A percentile compares a stretch with the other conserved stretches of the same genome.
These are phyloP conservation scores for Drosophila ohnishii DNA, from an alignment of 1,140 invertebrate species.

Conservation along the genomic window DNA sequence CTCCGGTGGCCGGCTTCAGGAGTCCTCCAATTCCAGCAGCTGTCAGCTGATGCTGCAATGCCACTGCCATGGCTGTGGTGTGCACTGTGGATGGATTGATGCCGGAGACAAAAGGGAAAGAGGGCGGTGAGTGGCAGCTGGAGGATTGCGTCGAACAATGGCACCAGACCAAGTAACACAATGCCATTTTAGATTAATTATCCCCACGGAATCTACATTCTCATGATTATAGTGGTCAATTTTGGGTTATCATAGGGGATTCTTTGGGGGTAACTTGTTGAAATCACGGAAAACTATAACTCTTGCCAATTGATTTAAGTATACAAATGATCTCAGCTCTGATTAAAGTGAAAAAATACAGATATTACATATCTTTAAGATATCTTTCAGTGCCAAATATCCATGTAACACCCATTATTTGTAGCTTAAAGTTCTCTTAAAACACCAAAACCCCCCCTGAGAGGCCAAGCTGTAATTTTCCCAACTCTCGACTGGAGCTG, in stretches of 20 bases:
- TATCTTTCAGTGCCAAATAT: background rate
- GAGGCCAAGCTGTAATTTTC: background rate
- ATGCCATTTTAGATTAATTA: slow-evolving; percentile 1
- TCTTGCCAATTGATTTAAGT: background rate
- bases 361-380: no score
- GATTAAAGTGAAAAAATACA: no score
- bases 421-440: background rate
- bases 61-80: slow-evolving; percentile 81
- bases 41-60: slow-evolving; percentile 78
- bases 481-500: slow-evolving; percentile 11
- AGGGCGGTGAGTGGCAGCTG: slow-evolving; percentile 24
- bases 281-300: background rate
- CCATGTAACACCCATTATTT: background rate
- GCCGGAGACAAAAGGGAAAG: slow-evolving; percentile 8
- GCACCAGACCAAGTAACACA: background rate
- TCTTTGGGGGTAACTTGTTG: background rate
- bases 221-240: background rate
- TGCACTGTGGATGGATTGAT: slow-evolving; percentile 59
- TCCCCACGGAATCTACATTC: no score
- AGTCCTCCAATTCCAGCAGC: slow-evolving; percentile 77
- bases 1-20: slow-evolving; percentile 68
- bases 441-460: background rate
- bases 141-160: slow-evolving; percentile 15
- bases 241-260: background rate
- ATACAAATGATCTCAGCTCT: no score